Conservation (phyloP, 1,140 invertebrate species). For the Rhopalosiphum maidis region DNA sequence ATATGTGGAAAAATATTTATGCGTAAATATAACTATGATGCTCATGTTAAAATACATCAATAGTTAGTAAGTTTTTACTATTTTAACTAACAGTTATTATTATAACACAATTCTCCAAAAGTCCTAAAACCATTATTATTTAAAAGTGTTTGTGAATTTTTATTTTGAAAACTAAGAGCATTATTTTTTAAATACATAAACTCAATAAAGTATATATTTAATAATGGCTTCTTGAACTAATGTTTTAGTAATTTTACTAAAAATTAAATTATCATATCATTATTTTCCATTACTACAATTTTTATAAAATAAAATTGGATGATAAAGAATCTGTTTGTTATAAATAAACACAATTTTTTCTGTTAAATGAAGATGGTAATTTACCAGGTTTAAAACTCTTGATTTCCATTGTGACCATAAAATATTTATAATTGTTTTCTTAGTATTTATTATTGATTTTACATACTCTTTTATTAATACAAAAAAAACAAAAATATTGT, state of each 20-base stretch:
- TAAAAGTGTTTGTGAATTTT: conserved; percentile 3
- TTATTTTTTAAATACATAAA: neutral
- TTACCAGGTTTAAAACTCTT: neutral
- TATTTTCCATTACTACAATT: neutral
- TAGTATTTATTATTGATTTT: neutral
- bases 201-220: neutral
- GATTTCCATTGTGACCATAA: neutral
- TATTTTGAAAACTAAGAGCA: neutral
- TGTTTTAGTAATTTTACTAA: neutral
- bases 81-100: neutral
- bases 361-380: neutral
- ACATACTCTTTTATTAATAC: neutral
- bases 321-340: neutral
- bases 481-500: neutral
- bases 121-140: neutral
- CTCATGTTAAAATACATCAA: conserved; percentile 59
- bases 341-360: neutral
- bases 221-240: neutral
- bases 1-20: conserved; percentile 59
- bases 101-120: neutral
- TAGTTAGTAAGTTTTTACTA: conserved; percentile 32
- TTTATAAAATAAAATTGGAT: neutral
- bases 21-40: conserved; percentile 59
- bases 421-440: neutral
- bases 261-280: neutral